Percentiles rank a stretch among this genome's conserved stretches.
Evolutionary conservation across 1,140 invertebrate species (phyloP).

Genomic region (Carcinoscorpius rotundicauda): DNA sequence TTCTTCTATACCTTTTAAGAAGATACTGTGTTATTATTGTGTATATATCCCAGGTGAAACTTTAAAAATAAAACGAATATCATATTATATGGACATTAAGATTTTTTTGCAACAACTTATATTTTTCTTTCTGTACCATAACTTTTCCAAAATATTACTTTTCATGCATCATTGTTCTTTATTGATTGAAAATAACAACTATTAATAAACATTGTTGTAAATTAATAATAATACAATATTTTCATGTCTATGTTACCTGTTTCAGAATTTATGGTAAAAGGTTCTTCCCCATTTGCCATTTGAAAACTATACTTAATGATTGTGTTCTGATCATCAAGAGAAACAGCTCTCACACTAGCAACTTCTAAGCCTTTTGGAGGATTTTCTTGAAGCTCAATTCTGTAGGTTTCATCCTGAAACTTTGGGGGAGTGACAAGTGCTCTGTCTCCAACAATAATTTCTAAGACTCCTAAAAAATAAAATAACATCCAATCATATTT

Average conservation of each 20-base stretch:
- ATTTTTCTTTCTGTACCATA: too few species aligned
- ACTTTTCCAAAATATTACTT: too few species aligned
- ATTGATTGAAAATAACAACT: too few species aligned
- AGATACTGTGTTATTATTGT: too few species aligned
- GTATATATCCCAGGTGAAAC: too few species aligned
- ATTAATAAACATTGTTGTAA: too few species aligned
- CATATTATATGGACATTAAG: too few species aligned
- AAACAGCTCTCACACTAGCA: conserved; percentile 10
- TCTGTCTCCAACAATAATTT: conserved; percentile 62
- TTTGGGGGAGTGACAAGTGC: conserved; percentile 46
- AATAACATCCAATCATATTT: conserved; percentile 6
- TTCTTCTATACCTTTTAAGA: too few species aligned
- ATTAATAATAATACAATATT: too few species aligned
- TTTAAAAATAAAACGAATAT: too few species aligned
- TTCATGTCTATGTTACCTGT: conserved; percentile 39
- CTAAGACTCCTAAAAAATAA: conserved; percentile 47
- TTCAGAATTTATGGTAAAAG: conserved; percentile 69
- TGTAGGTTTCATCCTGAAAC: conserved; percentile 72
- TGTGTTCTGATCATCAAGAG: background rate
- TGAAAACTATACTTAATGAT: conserved; percentile 53
- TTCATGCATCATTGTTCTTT: too few species aligned
- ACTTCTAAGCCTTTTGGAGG: conserved; percentile 49
- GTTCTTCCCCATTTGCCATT: conserved; percentile 63
- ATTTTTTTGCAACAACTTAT: too few species aligned
- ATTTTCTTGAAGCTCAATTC: conserved; percentile 62